phyloP scores from a whole-genome alignment of 1,140 invertebrate genomes.

The Tetragnatha versicolor region DNA sequence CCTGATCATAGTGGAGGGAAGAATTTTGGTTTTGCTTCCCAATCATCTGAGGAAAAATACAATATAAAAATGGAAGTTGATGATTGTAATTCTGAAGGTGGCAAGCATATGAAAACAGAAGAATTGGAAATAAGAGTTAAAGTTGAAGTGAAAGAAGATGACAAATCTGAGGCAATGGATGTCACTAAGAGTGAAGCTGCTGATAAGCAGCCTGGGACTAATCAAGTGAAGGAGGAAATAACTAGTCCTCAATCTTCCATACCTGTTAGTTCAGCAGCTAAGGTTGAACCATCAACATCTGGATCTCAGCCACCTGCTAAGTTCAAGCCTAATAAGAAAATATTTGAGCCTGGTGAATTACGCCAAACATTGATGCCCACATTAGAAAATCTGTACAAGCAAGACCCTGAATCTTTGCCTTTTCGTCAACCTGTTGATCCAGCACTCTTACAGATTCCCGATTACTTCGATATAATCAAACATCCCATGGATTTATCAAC shows the following conservation, averaged over 20 bases:
- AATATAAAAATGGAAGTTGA: neutral
- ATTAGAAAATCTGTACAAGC: slow-evolving; percentile 89
- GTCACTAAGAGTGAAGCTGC: neutral
- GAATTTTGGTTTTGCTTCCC: slow-evolving; percentile 7
- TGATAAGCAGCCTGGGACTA: neutral
- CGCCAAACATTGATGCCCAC: slow-evolving; percentile 92
- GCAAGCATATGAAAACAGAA: neutral
- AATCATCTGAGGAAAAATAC: neutral
- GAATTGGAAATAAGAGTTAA: neutral
- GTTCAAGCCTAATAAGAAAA: slow-evolving; percentile 7
- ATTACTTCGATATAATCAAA: slow-evolving; percentile 98
- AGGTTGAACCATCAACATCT: neutral
- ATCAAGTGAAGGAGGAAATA: neutral
- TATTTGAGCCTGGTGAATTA: slow-evolving; percentile 93
- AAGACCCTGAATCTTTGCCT: slow-evolving; percentile 94
- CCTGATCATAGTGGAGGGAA: slow-evolving; percentile 14
- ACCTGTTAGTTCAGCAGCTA: neutral
- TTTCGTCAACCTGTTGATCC: slow-evolving; percentile 98
- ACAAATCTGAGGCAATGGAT: slow-evolving; percentile 10
- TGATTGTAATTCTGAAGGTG: slow-evolving; percentile 1
- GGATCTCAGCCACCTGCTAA: neutral
- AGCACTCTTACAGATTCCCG: slow-evolving; percentile 71
- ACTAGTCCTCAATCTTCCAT: neutral
- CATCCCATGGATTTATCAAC: slow-evolving; percentile 98
- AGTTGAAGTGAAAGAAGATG: slow-evolving; percentile 1